Evolutionary conservation across 2,797 vertebrate genomes (phyloP).

Genomic region (Tauraco hartlaubi): DNA sequence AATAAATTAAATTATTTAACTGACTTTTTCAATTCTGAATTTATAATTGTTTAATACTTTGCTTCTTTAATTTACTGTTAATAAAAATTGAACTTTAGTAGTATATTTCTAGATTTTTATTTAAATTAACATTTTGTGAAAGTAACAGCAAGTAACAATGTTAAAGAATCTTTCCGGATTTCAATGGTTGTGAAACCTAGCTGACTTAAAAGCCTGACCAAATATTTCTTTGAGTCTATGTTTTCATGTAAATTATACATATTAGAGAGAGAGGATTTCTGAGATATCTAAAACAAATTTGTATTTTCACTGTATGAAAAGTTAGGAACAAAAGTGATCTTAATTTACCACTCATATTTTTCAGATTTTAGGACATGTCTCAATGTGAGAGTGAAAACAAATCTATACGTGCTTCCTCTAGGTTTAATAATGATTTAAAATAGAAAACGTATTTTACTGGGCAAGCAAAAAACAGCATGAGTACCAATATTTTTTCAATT

Average conservation of each 20-base stretch:
- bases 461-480: not conserved
- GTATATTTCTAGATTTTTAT: not conserved
- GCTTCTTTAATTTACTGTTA: not conserved
- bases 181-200: not conserved
- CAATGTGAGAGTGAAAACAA: not conserved
- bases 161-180: not conserved
- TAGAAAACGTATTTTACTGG: not conserved
- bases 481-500: not conserved
- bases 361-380: not conserved
- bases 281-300: not conserved
- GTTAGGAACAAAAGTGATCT: not conserved
- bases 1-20: not conserved
- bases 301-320: not conserved
- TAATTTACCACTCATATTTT: not conserved
- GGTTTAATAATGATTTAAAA: not conserved
- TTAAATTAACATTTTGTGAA: not conserved
- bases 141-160: not conserved
- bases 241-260: not conserved
- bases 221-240: not conserved
- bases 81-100: not conserved
- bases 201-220: not conserved
- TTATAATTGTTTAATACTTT: not conserved
- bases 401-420: not conserved
- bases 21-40: not conserved
- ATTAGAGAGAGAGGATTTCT: not conserved